Evolutionary conservation across 2,888 invertebrate species (phyloP), one percentile per base, ranked within the genome.

Genomic region (Macaria liturata): DNA sequence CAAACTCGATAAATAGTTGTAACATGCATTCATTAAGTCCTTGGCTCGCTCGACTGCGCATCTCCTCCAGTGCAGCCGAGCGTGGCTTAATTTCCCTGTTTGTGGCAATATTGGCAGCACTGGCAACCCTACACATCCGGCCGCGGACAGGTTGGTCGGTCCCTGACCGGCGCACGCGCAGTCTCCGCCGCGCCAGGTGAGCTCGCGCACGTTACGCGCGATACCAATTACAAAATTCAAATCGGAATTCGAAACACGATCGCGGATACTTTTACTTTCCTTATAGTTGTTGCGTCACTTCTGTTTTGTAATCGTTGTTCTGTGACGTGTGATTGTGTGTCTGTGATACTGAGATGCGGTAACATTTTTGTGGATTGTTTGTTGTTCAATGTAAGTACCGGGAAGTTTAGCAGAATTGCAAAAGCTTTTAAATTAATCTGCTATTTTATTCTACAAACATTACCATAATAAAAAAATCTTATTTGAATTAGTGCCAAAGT

Each of bases 41-140:
- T 57, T 34, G 53, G 57, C 56, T 57, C 65, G 65, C 62, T 57
- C 47, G 57, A 56, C 44, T 32, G 59, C 53, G 44, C 61, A 52
- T 60, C 55, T 57, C 54, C 46, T 59, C 56, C 65, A 62, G 66
- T 54, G 57, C 71, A 65, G 55, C 68, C 68, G 67, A 69, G 76
- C 78, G 74, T 78, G 70, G 72, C 73, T 66, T 76, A 68, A 73
- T 78, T 78, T 78, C 72, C 74, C 68, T 66, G 58, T 43, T 56
- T 69, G 49, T 59, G 79, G 77, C 20, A 20, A 20, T 20, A 20
- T 20, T 20, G 20, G 20, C 20, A 20, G 20, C 20, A 20, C 20
- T 20, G 20, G 20, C 76, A 81, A 81, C 86, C 86, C 87, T 86
- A 78, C 71, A 72, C 69, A 72, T 88, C 89, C 88, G 85, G 86